Evolutionary conservation across 35 echinoderm and acorn worm species (phyloP).

Genomic region (Apostichopus japonicus): DNA sequence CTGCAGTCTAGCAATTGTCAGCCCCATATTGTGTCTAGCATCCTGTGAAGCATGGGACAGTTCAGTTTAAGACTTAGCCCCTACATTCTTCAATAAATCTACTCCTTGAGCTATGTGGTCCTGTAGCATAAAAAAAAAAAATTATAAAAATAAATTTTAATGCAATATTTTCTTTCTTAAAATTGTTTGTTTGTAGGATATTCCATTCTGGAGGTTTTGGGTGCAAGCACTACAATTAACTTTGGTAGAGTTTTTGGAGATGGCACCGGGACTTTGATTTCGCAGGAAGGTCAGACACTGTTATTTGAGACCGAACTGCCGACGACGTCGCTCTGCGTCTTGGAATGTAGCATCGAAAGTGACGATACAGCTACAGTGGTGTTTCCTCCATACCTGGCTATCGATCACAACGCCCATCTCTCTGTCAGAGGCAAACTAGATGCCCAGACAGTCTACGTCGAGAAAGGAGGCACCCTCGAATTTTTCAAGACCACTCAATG

Average conservation of each 20-base stretch:
- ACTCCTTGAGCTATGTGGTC: too few relatives aligned
- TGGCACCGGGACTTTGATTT: conserved; percentile 65
- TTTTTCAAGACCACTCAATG: conserved; percentile 12
- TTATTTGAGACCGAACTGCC: conserved; percentile 52
- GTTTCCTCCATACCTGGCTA: conserved; percentile 65
- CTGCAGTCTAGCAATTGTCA: too few relatives aligned
- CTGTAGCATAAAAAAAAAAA: too few relatives aligned
- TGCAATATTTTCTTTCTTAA: too few relatives aligned
- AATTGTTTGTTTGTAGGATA: conserved; percentile 41
- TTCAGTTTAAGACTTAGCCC: too few relatives aligned
- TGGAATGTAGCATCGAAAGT: conserved; percentile 64
- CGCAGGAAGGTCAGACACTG: conserved; percentile 50
- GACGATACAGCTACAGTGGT: conserved; percentile 36
- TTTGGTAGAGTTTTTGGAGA: conserved; percentile 66
- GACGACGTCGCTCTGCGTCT: conserved; percentile 38
- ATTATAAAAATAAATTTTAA: too few relatives aligned
- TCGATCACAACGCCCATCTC: conserved; percentile 66
- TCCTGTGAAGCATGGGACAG: too few relatives aligned
- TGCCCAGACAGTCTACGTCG: conserved; percentile 61
- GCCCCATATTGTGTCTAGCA: too few relatives aligned
- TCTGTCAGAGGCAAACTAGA: conserved; percentile 59
- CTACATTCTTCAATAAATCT: too few relatives aligned
- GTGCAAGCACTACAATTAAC: conserved; percentile 21
- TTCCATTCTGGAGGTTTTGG: conserved; percentile 49
- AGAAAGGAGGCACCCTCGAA: conserved; percentile 59